Evolutionary conservation across 2,113 vertebrate genomes (phyloP), one percentile per base, ranked within the genome.

Genomic region (Amblyopsis rosae): DNA sequence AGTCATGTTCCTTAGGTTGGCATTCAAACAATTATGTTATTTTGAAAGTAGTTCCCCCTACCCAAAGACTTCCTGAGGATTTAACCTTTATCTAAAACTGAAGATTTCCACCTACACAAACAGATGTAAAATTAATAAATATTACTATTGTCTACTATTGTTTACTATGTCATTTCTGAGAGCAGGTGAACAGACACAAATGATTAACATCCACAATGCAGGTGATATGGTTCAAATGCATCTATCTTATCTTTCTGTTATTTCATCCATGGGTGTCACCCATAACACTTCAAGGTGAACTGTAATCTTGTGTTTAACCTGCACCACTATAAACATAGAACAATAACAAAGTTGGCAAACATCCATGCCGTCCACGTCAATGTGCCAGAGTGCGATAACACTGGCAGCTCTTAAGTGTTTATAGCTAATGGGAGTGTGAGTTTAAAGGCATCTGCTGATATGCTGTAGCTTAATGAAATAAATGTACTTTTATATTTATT

Each of bases 341-440:
- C 62, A 61, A 48, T 64, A 26, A 59, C 70, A 79, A 83, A 77
- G 70, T 82, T 79, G 83, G 76, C 61, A 58, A 67, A 67, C 6
- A 45, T 67, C 55, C 65, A 58, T 19, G 26, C 45, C 16, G 17
- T 26, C 26, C 58, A 67, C 48, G 45, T 58, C 75, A 50, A 67
- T 77, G 73, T 88, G 86, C 68, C 70, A 45, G 51, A 71, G 67
- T 48, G 63, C 35, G 85, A 88, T 87, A 87, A 86, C 82, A 19
- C 72, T 59, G 58, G 58, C 3, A 55, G 69, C 51, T 62, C 74
- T 59, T 19, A 33, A 50, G 74, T 77, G 70, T 2, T 26, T 26
- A 26, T 26, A 26, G 26, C 26, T 26, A 26, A 26, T 26, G 26
- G 26, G 26, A 26, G 26, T 26, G 26, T 26, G 26, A 26, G 26